Evolutionary conservation across 1,140 invertebrate genomes (phyloP).

Genomic region (Drosophila jambulina): DNA sequence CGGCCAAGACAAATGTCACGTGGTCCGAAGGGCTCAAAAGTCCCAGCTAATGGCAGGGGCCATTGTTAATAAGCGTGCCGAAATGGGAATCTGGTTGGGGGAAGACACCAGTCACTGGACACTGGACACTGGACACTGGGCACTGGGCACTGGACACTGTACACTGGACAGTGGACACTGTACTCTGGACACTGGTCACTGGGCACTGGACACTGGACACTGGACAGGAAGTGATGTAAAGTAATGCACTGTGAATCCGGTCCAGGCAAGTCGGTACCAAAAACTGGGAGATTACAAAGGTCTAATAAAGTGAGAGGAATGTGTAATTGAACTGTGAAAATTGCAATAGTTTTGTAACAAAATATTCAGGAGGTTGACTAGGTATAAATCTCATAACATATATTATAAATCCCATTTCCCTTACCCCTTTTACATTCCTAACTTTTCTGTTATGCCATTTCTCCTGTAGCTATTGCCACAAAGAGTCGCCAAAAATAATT

Average conservation of each 20-base stretch:
- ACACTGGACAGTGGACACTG: constrained; percentile 15
- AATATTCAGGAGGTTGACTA: not conserved
- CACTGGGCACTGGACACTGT: not conserved
- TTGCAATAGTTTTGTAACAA: not conserved
- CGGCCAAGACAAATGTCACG: constrained; percentile 72
- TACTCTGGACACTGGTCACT: too few species aligned
- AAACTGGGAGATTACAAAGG: not conserved
- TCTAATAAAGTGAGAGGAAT: not conserved
- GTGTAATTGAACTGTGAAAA: constrained; percentile 1
- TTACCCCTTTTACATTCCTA: too few species aligned
- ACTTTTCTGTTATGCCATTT: not conserved
- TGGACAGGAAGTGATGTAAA: constrained; percentile 46
- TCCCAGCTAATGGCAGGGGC: constrained; percentile 34
- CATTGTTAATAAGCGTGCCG: constrained; percentile 64
- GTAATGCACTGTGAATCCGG: constrained; percentile 42
- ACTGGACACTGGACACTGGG: too few species aligned
- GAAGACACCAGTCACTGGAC: not conserved
- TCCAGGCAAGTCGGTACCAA: not conserved
- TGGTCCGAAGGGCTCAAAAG: constrained; percentile 30
- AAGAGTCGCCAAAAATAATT: constrained; percentile 10
- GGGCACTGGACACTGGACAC: constrained; percentile 1
- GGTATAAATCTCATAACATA: too few species aligned
- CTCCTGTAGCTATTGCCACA: too few species aligned
- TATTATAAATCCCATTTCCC: too few species aligned
- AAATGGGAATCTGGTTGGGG: constrained; percentile 34